A percentile compares a stretch with the other conserved stretches of the same genome.
phyloP scores from a whole-genome alignment of 1,140 invertebrate genomes.

The honey bee (Apis mellifera) region Amel_HAv3.1 CM009939.2:11662001-11662500 shows the following conservation, averaged over 20 bases:
- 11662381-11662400: constrained; percentile 71
- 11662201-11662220: constrained; percentile 67
- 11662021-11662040: background rate
- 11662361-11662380: constrained; percentile 68
- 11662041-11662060: background rate
- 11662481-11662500: constrained; percentile 59
- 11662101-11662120: background rate
- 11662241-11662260: constrained; percentile 56
- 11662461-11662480: constrained; percentile 78
- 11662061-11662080: constrained; percentile 1
- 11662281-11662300: background rate
- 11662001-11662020: background rate
- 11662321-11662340: constrained; percentile 63
- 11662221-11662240: constrained; percentile 44
- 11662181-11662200: constrained; percentile 41
- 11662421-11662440: constrained; percentile 81
- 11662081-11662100: background rate
- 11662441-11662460: constrained; percentile 82
- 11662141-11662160: constrained; percentile 35
- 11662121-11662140: background rate
- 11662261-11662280: constrained; percentile 17
- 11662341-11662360: constrained; percentile 71
- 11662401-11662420: constrained; percentile 78
- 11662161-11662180: constrained; percentile 26
- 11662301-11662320: constrained; percentile 34